Conservation (phyloP, 2,797 vertebrate species). For the Adelosebastes latens region DNA sequence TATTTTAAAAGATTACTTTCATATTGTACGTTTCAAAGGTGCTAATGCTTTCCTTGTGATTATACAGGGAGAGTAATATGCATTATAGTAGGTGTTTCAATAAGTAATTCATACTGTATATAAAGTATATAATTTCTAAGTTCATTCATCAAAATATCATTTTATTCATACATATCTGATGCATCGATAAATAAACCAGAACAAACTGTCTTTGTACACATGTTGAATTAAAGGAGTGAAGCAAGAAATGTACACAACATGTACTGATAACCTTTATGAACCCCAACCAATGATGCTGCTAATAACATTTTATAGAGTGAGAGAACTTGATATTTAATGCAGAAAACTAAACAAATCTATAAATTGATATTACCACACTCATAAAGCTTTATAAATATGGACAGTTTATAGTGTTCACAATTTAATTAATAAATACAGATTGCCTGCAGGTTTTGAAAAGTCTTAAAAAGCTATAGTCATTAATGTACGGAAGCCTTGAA, state of each 20-base stretch:
- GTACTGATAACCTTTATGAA: conserved; percentile 41
- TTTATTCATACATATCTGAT: conserved; percentile 65
- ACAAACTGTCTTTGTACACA: conserved; percentile 52
- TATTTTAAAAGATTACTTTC: conserved; percentile 85
- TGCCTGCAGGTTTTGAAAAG: background rate
- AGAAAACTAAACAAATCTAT: background rate
- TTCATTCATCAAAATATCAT: conserved; percentile 77
- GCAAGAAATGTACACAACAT: conserved; percentile 42
- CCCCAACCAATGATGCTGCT: conserved; percentile 48
- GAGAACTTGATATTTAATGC: background rate
- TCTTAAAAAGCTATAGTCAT: background rate
- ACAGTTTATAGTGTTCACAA: background rate
- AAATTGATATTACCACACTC: background rate
- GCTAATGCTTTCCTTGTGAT: conserved; percentile 75
- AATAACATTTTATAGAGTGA: background rate
- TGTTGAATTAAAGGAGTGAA: conserved; percentile 42
- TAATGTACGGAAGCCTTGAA: too few species aligned
- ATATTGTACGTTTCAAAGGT: conserved; percentile 78
- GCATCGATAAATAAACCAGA: conserved; percentile 62
- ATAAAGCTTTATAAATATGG: background rate
- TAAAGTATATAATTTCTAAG: conserved; percentile 77
- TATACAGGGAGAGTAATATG: conserved; percentile 79
- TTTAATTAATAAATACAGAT: background rate
- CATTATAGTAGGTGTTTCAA: conserved; percentile 68
- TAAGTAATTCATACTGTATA: conserved; percentile 68